phyloP scores from a whole-genome alignment of 2,797 vertebrate species.

The Salarias fasciatus region DNA sequence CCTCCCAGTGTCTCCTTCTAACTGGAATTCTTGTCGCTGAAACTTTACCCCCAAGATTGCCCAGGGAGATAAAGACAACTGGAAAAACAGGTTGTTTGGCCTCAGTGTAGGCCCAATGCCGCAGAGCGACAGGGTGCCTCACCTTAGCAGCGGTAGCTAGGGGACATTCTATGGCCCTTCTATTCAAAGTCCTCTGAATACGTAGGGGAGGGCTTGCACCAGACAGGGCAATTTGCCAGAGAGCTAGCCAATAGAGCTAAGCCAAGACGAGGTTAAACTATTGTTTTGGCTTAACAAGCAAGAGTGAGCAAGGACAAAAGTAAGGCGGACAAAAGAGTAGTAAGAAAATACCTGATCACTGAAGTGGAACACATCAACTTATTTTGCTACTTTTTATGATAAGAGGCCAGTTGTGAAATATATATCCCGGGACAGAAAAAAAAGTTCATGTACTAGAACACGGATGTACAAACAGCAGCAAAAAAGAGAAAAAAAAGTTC shows the following conservation, averaged over 20 bases:
- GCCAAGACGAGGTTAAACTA: slow-evolving; percentile 84
- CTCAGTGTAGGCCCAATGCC: slow-evolving; percentile 67
- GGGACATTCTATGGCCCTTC: slow-evolving; percentile 79
- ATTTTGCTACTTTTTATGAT: slow-evolving; percentile 67
- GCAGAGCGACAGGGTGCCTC: slow-evolving; percentile 75
- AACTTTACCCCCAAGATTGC: slow-evolving; percentile 76
- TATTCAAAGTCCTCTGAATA: slow-evolving; percentile 82
- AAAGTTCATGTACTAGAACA: background rate
- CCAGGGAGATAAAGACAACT: slow-evolving; percentile 80
- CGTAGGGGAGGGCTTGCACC: slow-evolving; percentile 77
- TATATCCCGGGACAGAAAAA: slow-evolving; percentile 28
- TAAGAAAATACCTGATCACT: slow-evolving; percentile 79
- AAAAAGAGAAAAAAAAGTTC: background rate
- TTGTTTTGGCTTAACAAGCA: slow-evolving; percentile 86
- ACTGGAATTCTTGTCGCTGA: slow-evolving; percentile 60
- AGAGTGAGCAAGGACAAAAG: slow-evolving; percentile 85
- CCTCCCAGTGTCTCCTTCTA: slow-evolving; percentile 45
- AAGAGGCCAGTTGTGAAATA: slow-evolving; percentile 38
- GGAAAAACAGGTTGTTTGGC: slow-evolving; percentile 84
- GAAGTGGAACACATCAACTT: slow-evolving; percentile 75
- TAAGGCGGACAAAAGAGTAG: slow-evolving; percentile 72
- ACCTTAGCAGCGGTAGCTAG: slow-evolving; percentile 84
- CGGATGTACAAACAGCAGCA: background rate
- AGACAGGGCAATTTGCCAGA: slow-evolving; percentile 84
- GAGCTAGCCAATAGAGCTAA: slow-evolving; percentile 82